Percentiles rank a stretch among this genome's conserved stretches.
These are phyloP conservation scores for Petromus typicus DNA, from an alignment of 2,113 vertebrate genomes.

Conservation along the genomic window DNA sequence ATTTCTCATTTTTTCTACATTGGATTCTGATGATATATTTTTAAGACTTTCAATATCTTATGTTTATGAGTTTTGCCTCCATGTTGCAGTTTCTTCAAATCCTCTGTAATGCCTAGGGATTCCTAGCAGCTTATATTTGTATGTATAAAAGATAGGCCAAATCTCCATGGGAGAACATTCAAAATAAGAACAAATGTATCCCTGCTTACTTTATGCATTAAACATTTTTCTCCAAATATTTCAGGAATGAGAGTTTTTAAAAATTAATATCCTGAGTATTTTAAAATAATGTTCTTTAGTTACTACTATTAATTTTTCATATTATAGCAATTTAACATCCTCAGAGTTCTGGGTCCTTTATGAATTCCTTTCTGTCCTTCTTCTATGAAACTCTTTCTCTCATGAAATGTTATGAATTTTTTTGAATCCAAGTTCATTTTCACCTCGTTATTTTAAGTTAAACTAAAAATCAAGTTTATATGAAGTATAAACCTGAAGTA, in stretches of 20 bases:
- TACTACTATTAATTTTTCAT: constrained; percentile 73
- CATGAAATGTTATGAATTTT: constrained; percentile 21
- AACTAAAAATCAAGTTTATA: constrained; percentile 50
- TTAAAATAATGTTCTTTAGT: constrained; percentile 67
- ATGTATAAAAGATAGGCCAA: constrained; percentile 66
- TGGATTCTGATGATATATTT: neutral
- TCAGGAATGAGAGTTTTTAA: constrained; percentile 66
- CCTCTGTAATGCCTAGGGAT: constrained; percentile 51
- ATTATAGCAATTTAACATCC: constrained; percentile 69
- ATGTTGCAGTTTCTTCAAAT: neutral
- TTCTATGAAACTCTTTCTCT: constrained; percentile 14
- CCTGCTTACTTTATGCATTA: constrained; percentile 74
- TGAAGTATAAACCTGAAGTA: neutral
- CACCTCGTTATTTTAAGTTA: neutral
- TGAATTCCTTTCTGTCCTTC: constrained; percentile 53
- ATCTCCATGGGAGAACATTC: constrained; percentile 63
- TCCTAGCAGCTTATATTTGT: constrained; percentile 65
- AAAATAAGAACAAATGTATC: constrained; percentile 70
- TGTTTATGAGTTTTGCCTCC: constrained; percentile 9
- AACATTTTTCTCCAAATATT: constrained; percentile 79
- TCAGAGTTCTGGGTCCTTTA: constrained; percentile 55
- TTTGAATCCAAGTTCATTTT: constrained; percentile 42
- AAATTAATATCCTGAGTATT: constrained; percentile 75
- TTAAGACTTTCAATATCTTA: neutral
- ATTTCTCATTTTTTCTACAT: neutral